Conservation (phyloP, 2,888 invertebrate species). For the Meganola albula region DNA sequence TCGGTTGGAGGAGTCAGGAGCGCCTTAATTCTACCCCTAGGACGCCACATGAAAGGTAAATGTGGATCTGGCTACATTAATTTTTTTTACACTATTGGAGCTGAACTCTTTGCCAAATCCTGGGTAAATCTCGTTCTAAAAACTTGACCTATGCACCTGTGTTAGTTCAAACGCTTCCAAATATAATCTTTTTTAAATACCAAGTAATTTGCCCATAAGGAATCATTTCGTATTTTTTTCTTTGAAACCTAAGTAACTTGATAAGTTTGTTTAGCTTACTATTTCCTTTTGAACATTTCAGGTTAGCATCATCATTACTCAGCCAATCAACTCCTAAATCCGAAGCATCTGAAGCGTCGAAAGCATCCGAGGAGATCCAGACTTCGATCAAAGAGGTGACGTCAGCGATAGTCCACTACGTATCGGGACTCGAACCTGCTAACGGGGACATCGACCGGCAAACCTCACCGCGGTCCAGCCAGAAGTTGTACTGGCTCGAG, state of each 20-base stretch:
- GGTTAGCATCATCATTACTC: conserved; percentile 82
- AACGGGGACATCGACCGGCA: conserved; percentile 76
- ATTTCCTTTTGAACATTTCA: no score
- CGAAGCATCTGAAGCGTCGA: conserved; percentile 44
- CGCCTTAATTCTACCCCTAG: conserved; percentile 86
- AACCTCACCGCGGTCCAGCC: conserved; percentile 79
- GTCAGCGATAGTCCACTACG: conserved; percentile 94
- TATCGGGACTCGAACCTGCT: conserved; percentile 82
- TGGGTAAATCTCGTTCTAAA: no score
- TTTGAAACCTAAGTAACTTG: no score
- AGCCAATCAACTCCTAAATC: conserved; percentile 59
- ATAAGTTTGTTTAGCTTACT: no score
- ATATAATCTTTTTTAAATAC: no score
- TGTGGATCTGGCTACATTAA: no score
- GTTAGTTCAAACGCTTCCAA: no score
- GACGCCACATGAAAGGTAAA: conserved; percentile 88
- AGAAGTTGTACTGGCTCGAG: conserved; percentile 92
- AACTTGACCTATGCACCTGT: no score
- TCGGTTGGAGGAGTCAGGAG: conserved; percentile 94
- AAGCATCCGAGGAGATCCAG: conserved; percentile 83
- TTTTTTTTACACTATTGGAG: no score
- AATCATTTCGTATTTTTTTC: no score
- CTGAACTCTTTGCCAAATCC: not conserved
- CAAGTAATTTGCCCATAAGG: no score
- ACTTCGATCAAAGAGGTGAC: conserved; percentile 95